A percentile compares a stretch with the other conserved stretches of the same genome.
Conservation (phyloP, 2,113 vertebrate genomes). For the Dasyurus viverrinus region DNA sequence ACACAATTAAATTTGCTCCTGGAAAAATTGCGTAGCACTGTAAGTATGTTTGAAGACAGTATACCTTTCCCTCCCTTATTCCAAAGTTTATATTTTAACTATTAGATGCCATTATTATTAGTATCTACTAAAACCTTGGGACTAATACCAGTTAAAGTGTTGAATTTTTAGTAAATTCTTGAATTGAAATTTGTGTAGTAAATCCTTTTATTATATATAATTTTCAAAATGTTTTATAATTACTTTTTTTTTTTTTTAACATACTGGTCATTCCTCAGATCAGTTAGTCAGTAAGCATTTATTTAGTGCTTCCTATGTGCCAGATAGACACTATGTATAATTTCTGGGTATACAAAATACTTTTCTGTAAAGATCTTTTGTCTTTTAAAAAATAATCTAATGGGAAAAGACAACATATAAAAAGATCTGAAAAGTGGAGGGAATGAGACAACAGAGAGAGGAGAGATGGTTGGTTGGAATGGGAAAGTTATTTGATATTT, state of each 20-base stretch:
- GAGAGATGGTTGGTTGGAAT: not conserved
- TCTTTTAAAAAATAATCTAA: not conserved
- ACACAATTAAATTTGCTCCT: constrained; percentile 97
- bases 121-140: not conserved
- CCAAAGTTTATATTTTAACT: not conserved
- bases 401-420: not conserved
- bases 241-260: not conserved
- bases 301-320: not conserved
- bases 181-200: constrained; percentile 11
- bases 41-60: constrained; percentile 82
- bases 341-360: not conserved
- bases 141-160: not conserved
- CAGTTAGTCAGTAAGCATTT: not conserved
- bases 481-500: not conserved
- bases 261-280: not conserved
- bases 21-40: constrained; percentile 97
- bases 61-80: not conserved
- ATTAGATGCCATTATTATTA: not conserved
- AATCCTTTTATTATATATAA: constrained; percentile 29
- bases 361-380: not conserved
- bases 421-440: not conserved
- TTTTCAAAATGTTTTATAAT: constrained; percentile 28
- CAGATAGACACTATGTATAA: not conserved
- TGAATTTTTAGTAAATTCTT: not conserved
- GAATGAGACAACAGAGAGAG: not conserved